Conservation (phyloP, 2,797 vertebrate species). For the Ptychadena robeensis region DNA sequence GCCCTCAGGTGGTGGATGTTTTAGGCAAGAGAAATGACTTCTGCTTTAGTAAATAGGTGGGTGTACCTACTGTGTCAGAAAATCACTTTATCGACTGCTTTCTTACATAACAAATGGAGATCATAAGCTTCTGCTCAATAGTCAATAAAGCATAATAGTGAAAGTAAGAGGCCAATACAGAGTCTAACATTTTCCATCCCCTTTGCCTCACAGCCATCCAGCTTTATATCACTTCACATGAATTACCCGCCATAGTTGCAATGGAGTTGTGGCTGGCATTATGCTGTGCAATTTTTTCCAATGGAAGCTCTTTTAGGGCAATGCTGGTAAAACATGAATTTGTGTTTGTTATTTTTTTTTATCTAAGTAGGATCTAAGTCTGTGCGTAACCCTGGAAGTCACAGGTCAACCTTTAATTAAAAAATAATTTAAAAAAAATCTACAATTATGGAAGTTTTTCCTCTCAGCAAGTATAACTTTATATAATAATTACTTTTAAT, state of each 20-base stretch:
- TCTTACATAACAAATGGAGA: slow-evolving; percentile 56
- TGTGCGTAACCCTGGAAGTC: too few species aligned
- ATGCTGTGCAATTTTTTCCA: background rate
- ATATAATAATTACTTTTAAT: too few species aligned
- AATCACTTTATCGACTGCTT: slow-evolving; percentile 55
- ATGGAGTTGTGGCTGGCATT: background rate
- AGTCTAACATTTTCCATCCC: slow-evolving; percentile 28
- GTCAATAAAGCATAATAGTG: slow-evolving; percentile 46
- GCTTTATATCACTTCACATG: background rate
- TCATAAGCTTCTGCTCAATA: slow-evolving; percentile 49
- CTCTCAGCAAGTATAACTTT: too few species aligned
- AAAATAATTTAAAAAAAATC: too few species aligned
- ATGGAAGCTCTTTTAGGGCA: background rate
- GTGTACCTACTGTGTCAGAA: slow-evolving; percentile 53
- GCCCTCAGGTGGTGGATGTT: slow-evolving; percentile 9
- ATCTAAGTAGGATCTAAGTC: too few species aligned
- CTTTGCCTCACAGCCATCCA: background rate
- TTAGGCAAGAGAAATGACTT: slow-evolving; percentile 29
- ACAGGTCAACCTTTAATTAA: too few species aligned
- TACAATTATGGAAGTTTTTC: too few species aligned
- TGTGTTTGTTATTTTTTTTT: too few species aligned
- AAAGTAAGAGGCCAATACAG: slow-evolving; percentile 42
- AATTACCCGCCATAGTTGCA: background rate
- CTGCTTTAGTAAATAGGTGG: slow-evolving; percentile 48
- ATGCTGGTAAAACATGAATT: too few species aligned